A percentile compares a stretch with the other conserved stretches of the same genome.
phyloP scores from a whole-genome alignment of 2,113 vertebrate species.

The Hiodon tergisus region DNA sequence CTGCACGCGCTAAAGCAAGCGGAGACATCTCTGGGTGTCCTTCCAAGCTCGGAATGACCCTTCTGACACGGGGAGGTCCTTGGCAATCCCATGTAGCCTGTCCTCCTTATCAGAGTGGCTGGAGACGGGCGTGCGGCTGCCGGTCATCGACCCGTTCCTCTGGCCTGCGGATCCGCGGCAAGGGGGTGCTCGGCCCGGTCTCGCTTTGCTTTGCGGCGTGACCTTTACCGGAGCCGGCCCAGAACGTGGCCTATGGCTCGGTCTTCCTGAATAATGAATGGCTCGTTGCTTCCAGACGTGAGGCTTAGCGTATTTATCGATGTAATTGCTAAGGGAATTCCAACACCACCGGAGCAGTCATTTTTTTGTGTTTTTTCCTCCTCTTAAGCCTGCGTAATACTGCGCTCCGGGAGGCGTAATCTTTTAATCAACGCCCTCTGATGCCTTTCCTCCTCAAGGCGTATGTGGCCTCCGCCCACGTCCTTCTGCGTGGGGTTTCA shows the following conservation, averaged over 20 bases:
- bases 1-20: too few species aligned
- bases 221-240: slow-evolving; percentile 1
- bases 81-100: too few species aligned
- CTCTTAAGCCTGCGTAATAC: neutral
- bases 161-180: neutral
- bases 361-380: neutral
- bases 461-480: neutral
- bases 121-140: too few species aligned
- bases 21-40: too few species aligned
- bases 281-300: neutral
- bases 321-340: neutral
- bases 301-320: neutral
- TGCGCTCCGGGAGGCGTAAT: neutral
- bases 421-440: neutral
- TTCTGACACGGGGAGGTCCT: too few species aligned
- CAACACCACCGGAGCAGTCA: neutral
- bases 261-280: neutral
- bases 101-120: neutral
- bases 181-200: too few species aligned
- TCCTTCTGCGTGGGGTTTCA: too few species aligned
- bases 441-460: neutral
- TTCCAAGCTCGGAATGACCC: too few species aligned
- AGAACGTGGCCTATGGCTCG: neutral
- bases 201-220: neutral
- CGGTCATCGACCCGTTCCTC: too few species aligned